Conservation (phyloP, 2,113 vertebrate genomes). For the Oreocharis arfaki region DNA sequence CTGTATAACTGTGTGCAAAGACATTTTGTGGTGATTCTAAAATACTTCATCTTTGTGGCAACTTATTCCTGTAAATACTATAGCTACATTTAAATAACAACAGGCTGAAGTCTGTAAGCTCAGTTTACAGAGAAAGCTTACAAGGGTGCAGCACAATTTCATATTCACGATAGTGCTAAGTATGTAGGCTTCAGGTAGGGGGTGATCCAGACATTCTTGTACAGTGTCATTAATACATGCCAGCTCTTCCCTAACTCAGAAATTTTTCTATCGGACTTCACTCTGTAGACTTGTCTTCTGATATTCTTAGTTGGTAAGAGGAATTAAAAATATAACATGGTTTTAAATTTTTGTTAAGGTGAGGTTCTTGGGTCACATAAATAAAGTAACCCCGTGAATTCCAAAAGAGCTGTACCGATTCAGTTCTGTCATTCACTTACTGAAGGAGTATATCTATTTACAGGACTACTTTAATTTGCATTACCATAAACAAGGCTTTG, state of each 20-base stretch:
- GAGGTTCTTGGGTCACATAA: not conserved
- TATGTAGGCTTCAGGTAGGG: not conserved
- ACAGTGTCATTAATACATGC: not conserved
- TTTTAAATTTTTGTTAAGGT: not conserved
- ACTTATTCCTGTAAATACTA: not conserved
- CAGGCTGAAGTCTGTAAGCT: accelerated
- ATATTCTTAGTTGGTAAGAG: not conserved
- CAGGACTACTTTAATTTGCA: not conserved
- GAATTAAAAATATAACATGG: not conserved
- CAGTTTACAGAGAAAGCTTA: not conserved
- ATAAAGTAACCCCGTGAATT: not conserved
- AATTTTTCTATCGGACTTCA: not conserved
- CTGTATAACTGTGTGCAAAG: not conserved
- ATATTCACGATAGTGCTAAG: not conserved
- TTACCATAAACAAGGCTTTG: not conserved
- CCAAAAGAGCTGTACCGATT: not conserved
- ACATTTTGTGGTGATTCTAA: not conserved
- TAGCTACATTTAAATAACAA: not conserved
- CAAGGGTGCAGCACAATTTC: not conserved
- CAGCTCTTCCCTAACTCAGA: not conserved
- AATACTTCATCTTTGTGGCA: not conserved
- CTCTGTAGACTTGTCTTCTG: not conserved
- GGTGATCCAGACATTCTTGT: not conserved
- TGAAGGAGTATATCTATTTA: not conserved
- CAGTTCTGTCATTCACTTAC: not conserved